Evolutionary conservation across 2,113 vertebrate genomes (phyloP).

Genomic region (Anas platyrhynchos): DNA sequence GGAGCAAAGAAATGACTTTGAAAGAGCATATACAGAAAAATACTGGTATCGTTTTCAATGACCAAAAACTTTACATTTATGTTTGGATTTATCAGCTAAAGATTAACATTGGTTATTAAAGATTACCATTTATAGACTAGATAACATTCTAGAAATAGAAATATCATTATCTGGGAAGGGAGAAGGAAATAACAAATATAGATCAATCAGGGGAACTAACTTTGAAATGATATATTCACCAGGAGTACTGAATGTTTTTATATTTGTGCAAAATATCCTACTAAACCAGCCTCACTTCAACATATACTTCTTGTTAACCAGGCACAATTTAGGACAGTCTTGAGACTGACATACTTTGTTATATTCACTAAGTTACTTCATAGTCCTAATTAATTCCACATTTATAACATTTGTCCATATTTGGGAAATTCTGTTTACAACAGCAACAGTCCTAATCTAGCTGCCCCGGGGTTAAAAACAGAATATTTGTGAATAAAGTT

Average conservation of each 20-base stretch:
- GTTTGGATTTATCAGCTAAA: neutral
- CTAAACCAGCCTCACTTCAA: neutral
- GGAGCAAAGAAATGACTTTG: neutral
- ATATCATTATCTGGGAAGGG: neutral
- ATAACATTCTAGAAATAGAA: neutral
- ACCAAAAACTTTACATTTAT: neutral
- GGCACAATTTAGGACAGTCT: neutral
- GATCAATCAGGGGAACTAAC: neutral
- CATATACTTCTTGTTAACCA: neutral
- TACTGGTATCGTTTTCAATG: neutral
- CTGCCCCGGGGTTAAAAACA: neutral
- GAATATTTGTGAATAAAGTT: neutral
- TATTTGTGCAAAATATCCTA: neutral
- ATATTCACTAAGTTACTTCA: neutral
- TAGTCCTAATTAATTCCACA: neutral
- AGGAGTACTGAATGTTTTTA: neutral
- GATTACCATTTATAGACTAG: neutral
- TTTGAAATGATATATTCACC: neutral
- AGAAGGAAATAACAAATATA: neutral
- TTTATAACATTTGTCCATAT: neutral
- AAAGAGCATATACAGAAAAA: neutral
- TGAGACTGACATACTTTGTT: neutral
- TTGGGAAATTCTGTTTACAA: neutral
- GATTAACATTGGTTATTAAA: neutral
- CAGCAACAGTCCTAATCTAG: neutral